Evolutionary conservation across 2,888 invertebrate species (phyloP).

Genomic region (Poecilobothrus nobilitatus): DNA sequence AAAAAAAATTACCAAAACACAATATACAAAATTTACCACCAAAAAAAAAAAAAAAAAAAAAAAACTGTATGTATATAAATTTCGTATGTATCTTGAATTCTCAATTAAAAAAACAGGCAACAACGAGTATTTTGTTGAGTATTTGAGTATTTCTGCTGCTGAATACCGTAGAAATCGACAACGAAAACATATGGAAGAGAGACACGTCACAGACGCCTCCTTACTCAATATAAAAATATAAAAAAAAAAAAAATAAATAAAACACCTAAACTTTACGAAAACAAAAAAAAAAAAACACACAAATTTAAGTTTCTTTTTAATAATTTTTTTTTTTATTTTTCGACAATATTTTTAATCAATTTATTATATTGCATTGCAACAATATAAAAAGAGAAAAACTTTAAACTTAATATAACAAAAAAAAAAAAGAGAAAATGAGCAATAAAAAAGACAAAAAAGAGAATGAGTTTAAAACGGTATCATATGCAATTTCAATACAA

Average conservation of each 20-base stretch:
- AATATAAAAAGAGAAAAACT: no score
- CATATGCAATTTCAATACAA: no score
- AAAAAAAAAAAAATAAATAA: not conserved
- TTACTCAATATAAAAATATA: not conserved
- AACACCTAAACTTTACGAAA: not conserved
- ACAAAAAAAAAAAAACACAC: not conserved
- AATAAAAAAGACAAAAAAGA: no score
- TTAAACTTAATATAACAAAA: no score
- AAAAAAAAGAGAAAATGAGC: no score
- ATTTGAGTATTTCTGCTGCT: not conserved
- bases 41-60: not conserved
- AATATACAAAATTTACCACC: conserved; percentile 4
- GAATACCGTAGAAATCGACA: no score
- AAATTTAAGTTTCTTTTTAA: not conserved
- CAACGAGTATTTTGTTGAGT: not conserved
- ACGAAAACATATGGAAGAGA: not conserved
- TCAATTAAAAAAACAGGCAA: not conserved
- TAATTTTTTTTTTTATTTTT: no score
- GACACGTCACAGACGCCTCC: not conserved
- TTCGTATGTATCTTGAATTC: not conserved
- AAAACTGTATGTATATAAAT: not conserved
- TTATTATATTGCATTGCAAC: no score
- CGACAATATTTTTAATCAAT: no score
- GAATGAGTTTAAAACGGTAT: no score
- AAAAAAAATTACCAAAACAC: conserved; percentile 16